Base-by-base conservation (phyloP, 2,797 vertebrate genomes). In the Menidia menidia region DNA sequence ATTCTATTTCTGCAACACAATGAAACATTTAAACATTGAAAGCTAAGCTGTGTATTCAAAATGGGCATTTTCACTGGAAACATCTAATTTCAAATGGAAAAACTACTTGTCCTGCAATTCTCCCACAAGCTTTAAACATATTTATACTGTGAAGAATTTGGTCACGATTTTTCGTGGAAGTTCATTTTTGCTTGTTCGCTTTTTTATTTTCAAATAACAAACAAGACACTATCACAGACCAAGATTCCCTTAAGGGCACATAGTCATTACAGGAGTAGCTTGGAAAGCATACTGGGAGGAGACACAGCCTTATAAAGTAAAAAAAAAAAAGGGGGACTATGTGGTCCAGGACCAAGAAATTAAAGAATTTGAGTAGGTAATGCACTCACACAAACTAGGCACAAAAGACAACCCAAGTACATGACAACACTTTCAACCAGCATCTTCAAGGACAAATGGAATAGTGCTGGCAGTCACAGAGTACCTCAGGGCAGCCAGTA, bases 371-470 rank as follows among this genome's bases (percentile, higher is more conserved):
- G 69, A 68, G 50, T 52, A 71, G 75, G 71, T 73, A 82, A 51
- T 69, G 70, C 76, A 80, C 69, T 74, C 72, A 79, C 76, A 84
- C 66, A 81, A 76, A 85, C 60, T 72, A 66, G 48, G 59, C 76
- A 83, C 86, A 86, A 83, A 88, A 87, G 78, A 78, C 80, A 86
- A 82, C 53, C 71, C 62, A 55, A 81, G 82, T 85, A 89, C 87
- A 90, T 90, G 90, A 91, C 85, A 89, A 82, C 85, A 84, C 83
- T 88, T 88, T 75, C 86, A 85, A 87, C 87, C 89, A 90, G 77
- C 83, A 90, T 92, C 89, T 92, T 93, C 90, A 94, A 94, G 92
- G 92, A 92, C 91, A 90, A 93, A 90, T 92, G 83, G 82, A 87
- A 86, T 84, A 87, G 81, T 55, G 86, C 88, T 91, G 89, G 88